Conservation (phyloP, 2,888 invertebrate species). For the Caenorhabditis parvicauda region DNA sequence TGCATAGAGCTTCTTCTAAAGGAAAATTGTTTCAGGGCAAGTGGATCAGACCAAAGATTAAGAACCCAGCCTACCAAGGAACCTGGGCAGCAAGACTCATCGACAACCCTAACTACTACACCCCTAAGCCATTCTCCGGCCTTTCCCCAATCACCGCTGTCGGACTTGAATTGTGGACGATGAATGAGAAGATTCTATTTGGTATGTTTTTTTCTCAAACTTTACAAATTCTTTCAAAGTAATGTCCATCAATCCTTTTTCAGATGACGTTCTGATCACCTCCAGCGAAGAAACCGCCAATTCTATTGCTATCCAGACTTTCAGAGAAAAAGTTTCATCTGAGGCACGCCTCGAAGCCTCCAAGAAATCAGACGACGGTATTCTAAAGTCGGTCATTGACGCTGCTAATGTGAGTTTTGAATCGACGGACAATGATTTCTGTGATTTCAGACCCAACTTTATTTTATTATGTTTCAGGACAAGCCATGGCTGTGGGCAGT, state of each 20-base stretch:
- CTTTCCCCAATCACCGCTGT: slow-evolving; percentile 70
- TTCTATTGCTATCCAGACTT: slow-evolving; percentile 80
- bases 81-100: slow-evolving; percentile 73
- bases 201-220: slow-evolving; percentile 67
- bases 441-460: background rate
- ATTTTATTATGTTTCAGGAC: slow-evolving; percentile 65
- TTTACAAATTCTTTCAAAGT: background rate
- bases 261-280: slow-evolving; percentile 79
- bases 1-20: too few relatives aligned
- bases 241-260: too few relatives aligned
- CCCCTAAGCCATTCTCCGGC: slow-evolving; percentile 75
- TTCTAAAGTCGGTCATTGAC: slow-evolving; percentile 42
- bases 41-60: slow-evolving; percentile 76
- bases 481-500: slow-evolving; percentile 89
- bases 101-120: slow-evolving; percentile 87
- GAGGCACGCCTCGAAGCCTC: slow-evolving; percentile 38
- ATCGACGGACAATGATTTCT: too few relatives aligned
- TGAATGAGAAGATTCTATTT: slow-evolving; percentile 89
- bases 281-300: slow-evolving; percentile 78
- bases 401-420: slow-evolving; percentile 33
- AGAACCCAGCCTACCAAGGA: slow-evolving; percentile 68
- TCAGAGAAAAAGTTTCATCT: slow-evolving; percentile 74
- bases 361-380: slow-evolving; percentile 24
- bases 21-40: slow-evolving; percentile 78
- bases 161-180: slow-evolving; percentile 97